Evolutionary conservation across 2,888 invertebrate genomes (phyloP), one percentile per base, ranked within the genome.

Genomic region (Malachius bipustulatus): DNA sequence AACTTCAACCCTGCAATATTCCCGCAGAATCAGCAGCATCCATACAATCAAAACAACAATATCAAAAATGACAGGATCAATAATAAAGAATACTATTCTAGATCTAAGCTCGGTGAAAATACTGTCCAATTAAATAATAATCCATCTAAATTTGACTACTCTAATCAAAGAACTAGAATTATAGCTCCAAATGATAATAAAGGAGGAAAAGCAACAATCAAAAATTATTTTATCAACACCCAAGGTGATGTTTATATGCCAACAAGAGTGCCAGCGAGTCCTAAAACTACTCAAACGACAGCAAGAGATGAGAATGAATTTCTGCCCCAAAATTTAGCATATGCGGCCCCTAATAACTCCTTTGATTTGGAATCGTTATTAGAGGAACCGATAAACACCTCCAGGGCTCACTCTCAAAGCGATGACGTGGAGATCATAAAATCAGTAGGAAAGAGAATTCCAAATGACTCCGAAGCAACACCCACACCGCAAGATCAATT

Each of bases 371-470:
- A 71, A 50, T 69, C 72, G 4, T 55, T 73, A 36, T 61, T 73
- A 16, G 72, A 73, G 58, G 73, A 72, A 48, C 69, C 71, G 30
- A 68, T 70, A 36, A 67, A 69, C 46, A 67, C 69, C 40, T 53
- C 65, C 30, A 63, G 60, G 46, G 61, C 34, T 10, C 41, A 36
- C 4, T 39, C 38, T 33, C 45, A 46, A 13, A 47, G 47, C 19
- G 65, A 61, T 48, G 70, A 70, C 48, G 71, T 71, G 2, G 60
- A 71, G 62, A 67, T 71, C 2, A 68, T 71, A 14, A 68, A 69
- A 52, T 64, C 67, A 4, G 38, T 12, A 34, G 40, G 41, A 33
- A 24, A 26, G 4, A 31, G 26, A 9, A 36, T 41, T 9, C n/a
- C n/a, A n/a, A 43, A 39, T 26, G 28, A 38, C 16, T 33, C 37